Conservation (phyloP, 2,113 vertebrate species). For the Greenwoodochromis staneri region DNA sequence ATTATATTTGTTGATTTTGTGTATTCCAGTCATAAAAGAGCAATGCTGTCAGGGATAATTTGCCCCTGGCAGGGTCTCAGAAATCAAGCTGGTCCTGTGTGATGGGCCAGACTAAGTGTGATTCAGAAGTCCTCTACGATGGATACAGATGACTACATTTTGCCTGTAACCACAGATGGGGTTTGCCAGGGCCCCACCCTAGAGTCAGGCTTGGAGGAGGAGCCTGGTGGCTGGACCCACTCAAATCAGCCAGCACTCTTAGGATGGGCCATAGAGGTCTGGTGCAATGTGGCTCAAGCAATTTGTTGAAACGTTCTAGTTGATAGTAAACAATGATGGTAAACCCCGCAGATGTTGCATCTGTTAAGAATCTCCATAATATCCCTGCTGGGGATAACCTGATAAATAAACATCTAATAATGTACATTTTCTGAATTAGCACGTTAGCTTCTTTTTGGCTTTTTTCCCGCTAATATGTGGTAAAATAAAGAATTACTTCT, state of each 20-base stretch:
- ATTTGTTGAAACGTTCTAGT: neutral
- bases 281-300: neutral
- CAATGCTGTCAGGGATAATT: neutral
- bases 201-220: neutral
- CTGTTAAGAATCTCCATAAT: neutral
- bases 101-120: neutral
- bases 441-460: neutral
- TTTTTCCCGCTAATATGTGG: neutral
- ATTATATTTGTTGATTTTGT: neutral
- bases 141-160: neutral
- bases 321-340: neutral
- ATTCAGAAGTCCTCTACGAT: neutral
- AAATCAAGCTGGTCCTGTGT: neutral
- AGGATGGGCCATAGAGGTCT: neutral
- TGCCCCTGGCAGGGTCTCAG: neutral
- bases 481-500: neutral
- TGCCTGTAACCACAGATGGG: neutral
- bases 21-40: neutral
- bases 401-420: neutral
- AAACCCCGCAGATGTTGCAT: neutral
- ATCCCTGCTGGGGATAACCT: neutral
- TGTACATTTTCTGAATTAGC: neutral
- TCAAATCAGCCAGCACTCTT: neutral
- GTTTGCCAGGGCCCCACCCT: neutral
- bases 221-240: neutral